Conservation (phyloP, 1,140 invertebrate species). For the Leptopilina clavipes region DNA sequence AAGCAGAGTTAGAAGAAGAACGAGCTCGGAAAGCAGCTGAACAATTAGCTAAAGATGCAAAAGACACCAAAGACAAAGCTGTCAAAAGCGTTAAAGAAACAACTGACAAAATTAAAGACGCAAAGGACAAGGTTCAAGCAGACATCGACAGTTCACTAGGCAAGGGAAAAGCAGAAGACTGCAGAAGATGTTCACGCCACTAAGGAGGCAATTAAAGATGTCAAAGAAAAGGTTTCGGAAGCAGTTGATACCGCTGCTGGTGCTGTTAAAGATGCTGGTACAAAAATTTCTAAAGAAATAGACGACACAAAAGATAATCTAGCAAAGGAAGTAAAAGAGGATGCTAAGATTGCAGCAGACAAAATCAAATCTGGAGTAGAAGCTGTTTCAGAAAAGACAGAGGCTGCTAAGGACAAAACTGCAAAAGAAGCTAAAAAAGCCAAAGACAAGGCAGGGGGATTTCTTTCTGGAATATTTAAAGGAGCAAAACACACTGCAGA, state of each 20-base stretch:
- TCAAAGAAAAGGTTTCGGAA: slow-evolving; percentile 34
- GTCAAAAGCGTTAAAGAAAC: slow-evolving; percentile 17
- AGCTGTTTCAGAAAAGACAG: neutral
- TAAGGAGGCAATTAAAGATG: neutral
- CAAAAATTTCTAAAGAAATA: neutral
- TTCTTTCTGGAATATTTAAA: slow-evolving; percentile 65
- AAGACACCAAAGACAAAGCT: slow-evolving; percentile 35
- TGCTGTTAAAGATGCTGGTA: neutral
- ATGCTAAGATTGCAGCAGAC: slow-evolving; percentile 52
- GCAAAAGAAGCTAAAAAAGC: slow-evolving; percentile 35
- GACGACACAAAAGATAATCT: slow-evolving; percentile 8
- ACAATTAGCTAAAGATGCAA: slow-evolving; percentile 23
- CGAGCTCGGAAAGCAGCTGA: slow-evolving; percentile 30
- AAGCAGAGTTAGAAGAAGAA: slow-evolving; percentile 49
- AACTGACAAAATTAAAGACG: neutral
- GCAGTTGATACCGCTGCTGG: slow-evolving; percentile 55
- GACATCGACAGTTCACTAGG: neutral
- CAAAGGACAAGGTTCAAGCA: slow-evolving; percentile 29
- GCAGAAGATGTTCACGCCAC: neutral
- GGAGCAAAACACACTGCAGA: slow-evolving; percentile 65
- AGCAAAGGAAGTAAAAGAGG: slow-evolving; percentile 42
- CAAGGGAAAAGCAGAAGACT: neutral
- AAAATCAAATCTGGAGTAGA: slow-evolving; percentile 49
- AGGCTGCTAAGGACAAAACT: neutral
- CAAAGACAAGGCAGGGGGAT: slow-evolving; percentile 61